phyloP scores from a whole-genome alignment of 1,140 invertebrate genomes.

The Aphaenogaster ashmeadi region DNA sequence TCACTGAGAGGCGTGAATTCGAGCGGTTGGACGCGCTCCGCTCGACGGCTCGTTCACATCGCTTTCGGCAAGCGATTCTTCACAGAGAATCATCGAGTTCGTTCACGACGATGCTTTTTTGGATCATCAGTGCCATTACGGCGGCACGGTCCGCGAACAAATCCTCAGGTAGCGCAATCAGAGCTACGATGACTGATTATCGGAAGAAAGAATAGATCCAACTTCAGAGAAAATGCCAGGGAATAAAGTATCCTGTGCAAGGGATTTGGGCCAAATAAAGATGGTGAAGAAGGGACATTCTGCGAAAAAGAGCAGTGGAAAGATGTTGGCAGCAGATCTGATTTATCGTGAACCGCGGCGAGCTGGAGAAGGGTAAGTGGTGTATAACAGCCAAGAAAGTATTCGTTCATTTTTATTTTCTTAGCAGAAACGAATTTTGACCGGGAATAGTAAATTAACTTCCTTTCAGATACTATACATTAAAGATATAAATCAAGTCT shows the following conservation, averaged over 20 bases:
- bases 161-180: background rate
- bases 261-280: background rate
- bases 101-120: background rate
- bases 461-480: background rate
- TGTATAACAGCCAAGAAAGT: background rate
- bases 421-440: background rate
- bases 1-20: slow-evolving; percentile 81
- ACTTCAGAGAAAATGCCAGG: background rate
- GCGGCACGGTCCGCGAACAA: background rate
- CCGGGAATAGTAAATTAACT: background rate
- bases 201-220: background rate
- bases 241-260: slow-evolving; percentile 20
- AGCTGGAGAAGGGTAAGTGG: background rate
- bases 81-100: slow-evolving; percentile 37
- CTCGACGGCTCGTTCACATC: slow-evolving; percentile 28
- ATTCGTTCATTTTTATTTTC: background rate
- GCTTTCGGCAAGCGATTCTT: slow-evolving; percentile 51
- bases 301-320: background rate
- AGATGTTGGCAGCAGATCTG: slow-evolving; percentile 2
- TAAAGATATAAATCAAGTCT: background rate
- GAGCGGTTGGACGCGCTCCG: slow-evolving; percentile 62
- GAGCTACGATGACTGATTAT: background rate
- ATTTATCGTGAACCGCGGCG: background rate
- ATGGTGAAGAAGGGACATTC: background rate
- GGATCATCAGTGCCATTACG: background rate